Conservation (phyloP, 2,888 invertebrate species). For the Mesorhabditis belari region DNA sequence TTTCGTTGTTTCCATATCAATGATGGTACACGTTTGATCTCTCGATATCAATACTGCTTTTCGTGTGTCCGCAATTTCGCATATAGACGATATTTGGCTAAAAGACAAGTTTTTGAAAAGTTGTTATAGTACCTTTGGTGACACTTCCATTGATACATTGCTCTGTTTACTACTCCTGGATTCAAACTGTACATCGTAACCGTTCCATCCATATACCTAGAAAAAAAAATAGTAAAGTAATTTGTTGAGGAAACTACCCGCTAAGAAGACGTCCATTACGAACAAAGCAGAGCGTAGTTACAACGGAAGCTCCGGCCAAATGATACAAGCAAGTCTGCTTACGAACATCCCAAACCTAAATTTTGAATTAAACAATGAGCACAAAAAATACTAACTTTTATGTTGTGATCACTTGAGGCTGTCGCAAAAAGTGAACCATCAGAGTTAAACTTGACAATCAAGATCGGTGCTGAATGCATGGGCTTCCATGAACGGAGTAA, state of each 20-base stretch:
- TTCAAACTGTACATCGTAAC: constrained; percentile 29
- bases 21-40: constrained; percentile 39
- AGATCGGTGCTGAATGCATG: constrained; percentile 39
- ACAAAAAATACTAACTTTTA: constrained; percentile 16
- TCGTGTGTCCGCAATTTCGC: constrained; percentile 14
- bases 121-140: constrained; percentile 24
- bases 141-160: constrained; percentile 24
- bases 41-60: constrained; percentile 28
- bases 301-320: constrained; percentile 33
- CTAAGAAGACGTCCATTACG: constrained; percentile 25
- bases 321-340: constrained; percentile 37
- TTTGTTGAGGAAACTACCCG: constrained; percentile 38
- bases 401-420: constrained; percentile 29
- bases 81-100: constrained; percentile 27
- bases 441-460: constrained; percentile 25
- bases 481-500: constrained; percentile 32
- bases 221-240: constrained; percentile 4
- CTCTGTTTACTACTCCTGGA: constrained; percentile 17
- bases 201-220: not conserved
- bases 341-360: constrained; percentile 33
- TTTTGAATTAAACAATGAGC: not conserved
- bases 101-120: no score
- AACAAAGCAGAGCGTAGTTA: constrained; percentile 30
- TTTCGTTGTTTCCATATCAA: constrained; percentile 33
- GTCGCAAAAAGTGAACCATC: constrained; percentile 23